A percentile compares a stretch with the other conserved stretches of the same genome.
These are phyloP conservation scores for Aethes cnicana DNA, from an alignment of 2,888 invertebrate species.

Conservation along the genomic window DNA sequence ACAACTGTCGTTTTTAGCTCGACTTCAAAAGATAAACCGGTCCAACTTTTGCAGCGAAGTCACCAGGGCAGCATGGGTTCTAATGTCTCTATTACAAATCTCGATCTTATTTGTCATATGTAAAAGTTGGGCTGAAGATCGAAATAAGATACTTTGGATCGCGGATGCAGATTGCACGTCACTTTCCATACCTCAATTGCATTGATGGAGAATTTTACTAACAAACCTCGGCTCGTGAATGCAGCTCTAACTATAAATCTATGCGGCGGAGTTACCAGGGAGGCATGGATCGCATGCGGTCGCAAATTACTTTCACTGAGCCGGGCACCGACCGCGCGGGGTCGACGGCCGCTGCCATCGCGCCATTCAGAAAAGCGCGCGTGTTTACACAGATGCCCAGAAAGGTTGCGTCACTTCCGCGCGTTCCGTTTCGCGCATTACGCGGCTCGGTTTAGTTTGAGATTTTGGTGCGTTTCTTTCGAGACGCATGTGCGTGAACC, in stretches of 20 bases:
- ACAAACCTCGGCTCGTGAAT: too few relatives aligned
- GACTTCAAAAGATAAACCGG: too few relatives aligned
- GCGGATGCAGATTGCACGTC: too few relatives aligned
- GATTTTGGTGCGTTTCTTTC: background rate
- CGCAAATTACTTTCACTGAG: slow-evolving; percentile 82
- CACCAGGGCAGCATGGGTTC: too few relatives aligned
- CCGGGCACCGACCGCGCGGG: slow-evolving; percentile 75
- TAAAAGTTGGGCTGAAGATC: too few relatives aligned
- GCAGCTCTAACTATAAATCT: slow-evolving; percentile 29
- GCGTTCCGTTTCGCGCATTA: slow-evolving; percentile 70
- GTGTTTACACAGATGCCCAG: slow-evolving; percentile 81
- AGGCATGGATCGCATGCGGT: slow-evolving; percentile 71
- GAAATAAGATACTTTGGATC: too few relatives aligned
- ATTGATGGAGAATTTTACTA: too few relatives aligned
- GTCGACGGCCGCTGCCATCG: slow-evolving; percentile 71
- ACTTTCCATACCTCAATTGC: too few relatives aligned
- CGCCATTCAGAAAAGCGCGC: slow-evolving; percentile 79
- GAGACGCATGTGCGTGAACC: background rate
- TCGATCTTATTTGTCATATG: too few relatives aligned
- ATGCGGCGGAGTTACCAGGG: slow-evolving; percentile 56
- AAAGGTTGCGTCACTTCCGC: slow-evolving; percentile 81
- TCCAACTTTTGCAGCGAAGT: too few relatives aligned
- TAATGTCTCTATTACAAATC: too few relatives aligned
- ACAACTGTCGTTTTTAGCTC: too few relatives aligned
- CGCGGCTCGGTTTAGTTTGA: slow-evolving; percentile 34